A percentile compares a stretch with the other conserved stretches of the same genome.
phyloP scores from a whole-genome alignment of 1,140 invertebrate species.

The Micrasema longulum region DNA sequence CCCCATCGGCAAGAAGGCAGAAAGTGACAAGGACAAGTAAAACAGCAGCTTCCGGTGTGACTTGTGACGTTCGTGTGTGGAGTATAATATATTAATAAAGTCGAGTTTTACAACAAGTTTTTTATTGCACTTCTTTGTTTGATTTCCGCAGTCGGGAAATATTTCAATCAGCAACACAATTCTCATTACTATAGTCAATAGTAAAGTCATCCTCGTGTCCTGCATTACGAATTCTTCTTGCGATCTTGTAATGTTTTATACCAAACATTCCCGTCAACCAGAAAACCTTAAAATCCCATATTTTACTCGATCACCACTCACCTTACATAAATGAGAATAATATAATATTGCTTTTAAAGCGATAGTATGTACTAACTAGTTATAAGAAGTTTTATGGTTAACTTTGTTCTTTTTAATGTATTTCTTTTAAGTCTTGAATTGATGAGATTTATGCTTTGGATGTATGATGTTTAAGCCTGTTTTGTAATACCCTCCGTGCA shows the following conservation, averaged over 20 bases:
- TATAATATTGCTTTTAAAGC: slow-evolving; percentile 10
- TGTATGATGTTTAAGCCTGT: slow-evolving; percentile 30
- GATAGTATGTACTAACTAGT: slow-evolving; percentile 6
- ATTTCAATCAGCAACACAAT: not conserved
- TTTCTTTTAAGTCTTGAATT: slow-evolving; percentile 23
- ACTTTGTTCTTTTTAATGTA: slow-evolving; percentile 28
- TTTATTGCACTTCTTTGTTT: slow-evolving; percentile 29
- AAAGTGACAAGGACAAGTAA: slow-evolving; percentile 87
- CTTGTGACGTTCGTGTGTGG: slow-evolving; percentile 23
- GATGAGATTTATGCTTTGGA: slow-evolving; percentile 29
- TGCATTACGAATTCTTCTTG: too few species aligned
- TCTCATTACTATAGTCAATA: slow-evolving; percentile 1
- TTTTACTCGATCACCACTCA: slow-evolving; percentile 8
- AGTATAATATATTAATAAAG: slow-evolving; percentile 37
- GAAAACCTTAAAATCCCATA: not conserved
- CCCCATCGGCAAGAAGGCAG: slow-evolving; percentile 90
- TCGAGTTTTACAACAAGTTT: slow-evolving; percentile 31
- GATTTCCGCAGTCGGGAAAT: slow-evolving; percentile 7
- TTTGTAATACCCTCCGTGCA: slow-evolving; percentile 2
- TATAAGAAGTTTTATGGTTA: slow-evolving; percentile 17
- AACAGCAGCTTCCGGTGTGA: slow-evolving; percentile 19
- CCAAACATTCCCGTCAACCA: slow-evolving; percentile 25
- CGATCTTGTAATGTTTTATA: not conserved
- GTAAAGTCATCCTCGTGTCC: slow-evolving; percentile 1
- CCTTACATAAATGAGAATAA: too few species aligned